Conservation (phyloP, 2,797 vertebrate genomes). For the Hipposideros larvatus region DNA sequence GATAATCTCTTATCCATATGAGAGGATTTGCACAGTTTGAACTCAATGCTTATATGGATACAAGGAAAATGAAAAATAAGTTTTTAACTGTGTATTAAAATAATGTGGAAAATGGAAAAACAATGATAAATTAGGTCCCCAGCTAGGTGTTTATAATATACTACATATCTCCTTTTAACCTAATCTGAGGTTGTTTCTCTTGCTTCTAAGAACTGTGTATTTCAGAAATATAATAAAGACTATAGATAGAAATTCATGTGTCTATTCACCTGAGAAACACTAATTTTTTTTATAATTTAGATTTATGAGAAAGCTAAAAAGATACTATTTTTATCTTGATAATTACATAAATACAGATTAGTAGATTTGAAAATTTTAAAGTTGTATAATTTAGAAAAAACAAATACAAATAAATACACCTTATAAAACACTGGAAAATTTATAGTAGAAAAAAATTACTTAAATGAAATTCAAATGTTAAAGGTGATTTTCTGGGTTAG, state of each 20-base stretch:
- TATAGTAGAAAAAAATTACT: background rate
- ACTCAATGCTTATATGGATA: background rate
- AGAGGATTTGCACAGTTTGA: conserved; percentile 25
- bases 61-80: background rate
- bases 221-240: background rate
- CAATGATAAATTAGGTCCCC: background rate
- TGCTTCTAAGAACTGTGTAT: background rate
- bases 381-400: background rate
- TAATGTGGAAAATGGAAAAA: background rate
- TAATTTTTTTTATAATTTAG: background rate
- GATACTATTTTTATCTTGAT: background rate
- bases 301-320: background rate
- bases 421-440: background rate
- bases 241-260: background rate
- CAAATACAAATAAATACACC: background rate
- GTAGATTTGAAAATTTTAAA: background rate
- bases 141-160: background rate
- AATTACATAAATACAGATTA: background rate
- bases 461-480: background rate
- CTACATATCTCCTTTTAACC: background rate
- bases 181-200: background rate
- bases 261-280: background rate
- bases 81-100: background rate
- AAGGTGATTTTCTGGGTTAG: background rate
- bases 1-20: background rate